Conservation (phyloP, 1,140 invertebrate genomes). For the Orussus abietinus region DNA sequence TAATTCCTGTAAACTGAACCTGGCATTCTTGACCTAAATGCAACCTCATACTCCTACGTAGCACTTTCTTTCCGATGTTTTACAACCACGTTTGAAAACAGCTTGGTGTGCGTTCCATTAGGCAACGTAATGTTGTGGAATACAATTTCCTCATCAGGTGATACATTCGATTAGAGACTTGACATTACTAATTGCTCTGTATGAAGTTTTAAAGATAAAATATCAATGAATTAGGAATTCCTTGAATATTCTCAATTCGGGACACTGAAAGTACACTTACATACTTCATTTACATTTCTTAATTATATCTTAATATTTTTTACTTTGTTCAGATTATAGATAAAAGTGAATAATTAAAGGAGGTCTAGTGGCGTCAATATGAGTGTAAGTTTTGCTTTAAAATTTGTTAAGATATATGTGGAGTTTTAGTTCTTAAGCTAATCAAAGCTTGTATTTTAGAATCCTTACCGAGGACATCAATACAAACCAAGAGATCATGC, state of each 20-base stretch:
- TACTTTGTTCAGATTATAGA: slow-evolving; percentile 33
- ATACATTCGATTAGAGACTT: not conserved
- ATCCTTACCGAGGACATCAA: slow-evolving; percentile 44
- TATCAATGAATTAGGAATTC: not conserved
- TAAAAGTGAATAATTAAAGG: slow-evolving; percentile 22
- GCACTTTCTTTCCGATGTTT: no score
- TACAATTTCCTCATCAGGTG: not conserved
- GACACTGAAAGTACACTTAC: not conserved
- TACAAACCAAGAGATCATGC: slow-evolving; percentile 35
- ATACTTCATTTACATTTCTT: slow-evolving; percentile 1
- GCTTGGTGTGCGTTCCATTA: no score
- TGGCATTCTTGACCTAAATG: no score
- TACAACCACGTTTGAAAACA: no score
- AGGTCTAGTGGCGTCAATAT: slow-evolving; percentile 27
- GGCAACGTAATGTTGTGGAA: no score
- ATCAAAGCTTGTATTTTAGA: slow-evolving; percentile 29
- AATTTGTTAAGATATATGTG: not conserved
- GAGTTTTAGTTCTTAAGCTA: slow-evolving; percentile 2
- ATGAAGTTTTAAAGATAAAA: not conserved
- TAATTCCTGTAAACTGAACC: not conserved
- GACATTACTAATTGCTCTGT: no score
- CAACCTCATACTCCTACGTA: no score
- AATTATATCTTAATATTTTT: slow-evolving; percentile 12
- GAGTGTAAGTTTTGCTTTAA: slow-evolving; percentile 37
- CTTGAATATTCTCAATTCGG: no score